Base-by-base conservation (phyloP, 2,797 vertebrate genomes). In the Lacerta bilineata region DNA sequence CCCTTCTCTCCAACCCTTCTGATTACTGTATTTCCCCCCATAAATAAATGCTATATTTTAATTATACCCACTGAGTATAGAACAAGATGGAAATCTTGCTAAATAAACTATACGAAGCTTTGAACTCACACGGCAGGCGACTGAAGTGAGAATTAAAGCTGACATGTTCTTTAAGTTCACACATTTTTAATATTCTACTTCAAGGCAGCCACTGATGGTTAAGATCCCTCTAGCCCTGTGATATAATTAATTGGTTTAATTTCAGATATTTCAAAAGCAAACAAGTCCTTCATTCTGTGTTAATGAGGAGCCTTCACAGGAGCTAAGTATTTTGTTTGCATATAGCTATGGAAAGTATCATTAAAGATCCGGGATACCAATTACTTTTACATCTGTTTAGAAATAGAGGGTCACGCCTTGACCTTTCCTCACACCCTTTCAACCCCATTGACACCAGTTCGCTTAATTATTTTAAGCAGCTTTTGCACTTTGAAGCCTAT, bases 71-170 rank as follows among this genome's bases (percentile, higher is more conserved):
- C 68, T 75, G 84, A 90, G 80, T 90, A 85, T 78, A 74, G 90
- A 94, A 87, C 5, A 17, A 89, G 77, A 82, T 39, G 89, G 46
- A 91, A 88, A 89, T 83, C 90, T 61, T 94, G 80, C 86, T 91
- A 86, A 92, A 92, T 0, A 29, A 59, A 88, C 50, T 83, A 39
- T 68, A 33, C 11, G 88, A 85, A 92, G 76, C 84, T 92, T 94
- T 93, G 86, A 94, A 90, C 85, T 93, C 74, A 85, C 90, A 50
- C 90, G 39, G 76, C 92, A 94, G 94, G 90, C 88, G 88, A 59
- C 69, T 92, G 91, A 96, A 89, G 93, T 90, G 95, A 95, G 89
- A 96, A 94, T 95, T 95, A 93, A 91, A 94, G 89, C 87, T 89
- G 84, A 78, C 55, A 36, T 87, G 13, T 90, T 95, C 55, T 80